Base-by-base conservation (phyloP, 2,113 vertebrate genomes). In the Morphnarchus princeps region DNA sequence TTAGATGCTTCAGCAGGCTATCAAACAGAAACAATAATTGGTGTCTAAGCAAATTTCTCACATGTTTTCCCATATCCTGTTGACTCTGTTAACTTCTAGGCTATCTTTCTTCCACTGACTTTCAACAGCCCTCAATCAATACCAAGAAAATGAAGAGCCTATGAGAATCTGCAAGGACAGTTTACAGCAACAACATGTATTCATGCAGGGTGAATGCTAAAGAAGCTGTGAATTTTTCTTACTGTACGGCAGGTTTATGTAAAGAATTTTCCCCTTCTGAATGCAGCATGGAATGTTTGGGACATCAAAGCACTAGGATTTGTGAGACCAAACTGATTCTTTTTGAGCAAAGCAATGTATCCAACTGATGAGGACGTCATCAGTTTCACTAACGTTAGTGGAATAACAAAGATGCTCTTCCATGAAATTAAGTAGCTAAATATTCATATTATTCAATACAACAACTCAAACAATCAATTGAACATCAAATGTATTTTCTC, bases 401-500 rank as follows among this genome's bases (percentile, higher is more conserved):
- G 40, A 89, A 74, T 77, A 97, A 97, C 66, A 96, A 94, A 93
- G 91, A 96, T 69, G 42, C 57, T 90, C 50, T 83, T 95, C 82
- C 63, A 81, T 82, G 84, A 93, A 89, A 96, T 87, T 90, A 95
- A 91, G 57, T 91, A 96, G 89, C 73, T 97, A 94, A 90, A 59
- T 57, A 88, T 93, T 95, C 90, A 72, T 57, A 81, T 92, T 96
- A 94, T 92, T 95, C 95, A 97, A 92, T 97, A 97, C 98, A 98
- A 97, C 9, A 87, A 95, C 88, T 94, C 89, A 98, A 97, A 95
- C 94, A 97, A 97, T 96, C 96, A 97, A 96, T 70, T 94, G 96
- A 96, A 98, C 94, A 90, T 97, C 78, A 96, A 97, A 92, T 70
- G 89, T 96, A 86, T 97, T 97, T 97, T 95, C 94, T 87, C 93